Conservation (phyloP, 2,888 invertebrate genomes). For the Lithophane leautieri region DNA sequence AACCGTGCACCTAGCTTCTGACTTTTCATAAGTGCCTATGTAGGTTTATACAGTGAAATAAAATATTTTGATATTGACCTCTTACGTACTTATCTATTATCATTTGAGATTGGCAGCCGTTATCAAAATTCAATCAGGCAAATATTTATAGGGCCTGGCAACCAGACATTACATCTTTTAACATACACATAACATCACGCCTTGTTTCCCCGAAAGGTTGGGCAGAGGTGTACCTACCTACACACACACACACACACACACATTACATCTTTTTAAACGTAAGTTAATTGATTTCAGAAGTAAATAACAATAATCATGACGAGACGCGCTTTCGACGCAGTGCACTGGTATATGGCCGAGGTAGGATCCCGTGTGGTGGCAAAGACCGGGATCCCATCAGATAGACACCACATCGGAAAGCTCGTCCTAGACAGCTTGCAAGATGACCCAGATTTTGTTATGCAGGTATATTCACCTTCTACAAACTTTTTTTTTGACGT, state of each 20-base stretch:
- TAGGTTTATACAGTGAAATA: too few relatives aligned
- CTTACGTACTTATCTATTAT: too few relatives aligned
- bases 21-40: too few relatives aligned
- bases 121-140: background rate
- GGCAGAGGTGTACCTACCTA: too few relatives aligned
- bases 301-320: slow-evolving; percentile 18
- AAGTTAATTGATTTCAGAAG: slow-evolving; percentile 20
- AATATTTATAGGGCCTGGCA: background rate
- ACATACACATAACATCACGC: too few relatives aligned
- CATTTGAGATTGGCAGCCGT: too few relatives aligned
- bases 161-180: background rate
- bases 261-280: too few relatives aligned
- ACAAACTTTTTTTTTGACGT: too few relatives aligned
- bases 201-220: too few relatives aligned
- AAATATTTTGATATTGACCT: too few relatives aligned
- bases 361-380: slow-evolving; percentile 75
- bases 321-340: slow-evolving; percentile 60
- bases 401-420: slow-evolving; percentile 80
- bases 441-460: slow-evolving; percentile 76
- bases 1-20: too few relatives aligned
- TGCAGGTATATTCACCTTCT: slow-evolving; percentile 79
- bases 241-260: too few relatives aligned
- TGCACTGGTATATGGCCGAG: slow-evolving; percentile 75
- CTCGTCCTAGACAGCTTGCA: slow-evolving; percentile 75
- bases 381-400: slow-evolving; percentile 74